Evolutionary conservation across 1,140 invertebrate genomes (phyloP), one percentile per base, ranked within the genome.

Genomic region (Drosophila ercepeae): DNA sequence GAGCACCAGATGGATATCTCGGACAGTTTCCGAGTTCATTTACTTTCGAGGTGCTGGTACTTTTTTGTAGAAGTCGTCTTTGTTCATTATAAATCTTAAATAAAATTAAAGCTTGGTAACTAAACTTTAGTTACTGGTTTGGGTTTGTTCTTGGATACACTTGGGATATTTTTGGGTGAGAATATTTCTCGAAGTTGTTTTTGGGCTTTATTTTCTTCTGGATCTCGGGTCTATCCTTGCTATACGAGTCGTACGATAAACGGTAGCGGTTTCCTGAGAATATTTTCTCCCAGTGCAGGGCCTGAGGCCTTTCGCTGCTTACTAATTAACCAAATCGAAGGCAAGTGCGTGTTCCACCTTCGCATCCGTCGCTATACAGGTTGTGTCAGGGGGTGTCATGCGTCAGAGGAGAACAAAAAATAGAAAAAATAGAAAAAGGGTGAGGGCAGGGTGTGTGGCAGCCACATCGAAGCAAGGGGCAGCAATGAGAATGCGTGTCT

Each of bases 401-500:
- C 79, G 81, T 84, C 60, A 84, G 81, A 44, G 81, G 45, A 4
- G 23, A 19, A 18, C 1, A 7, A 4, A 36, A n/a, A 41, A 41
- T 41, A 41, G 5, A 16, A 41, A 18, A 16, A 7, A 16, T 8
- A 29, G 27, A 41, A 41, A 8, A 2, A 1, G 27, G 8, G 3
- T 11, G 13, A 6, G 7, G 19, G n/a, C n/a, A n/a, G n/a, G n/a
- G n/a, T n/a, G n/a, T n/a, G n/a, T n/a, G 25, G 51, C 25, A 11
- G 32, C 4, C 25, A 6, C 29, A 19, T 14, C n/a, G 19, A 18
- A 3, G n/a, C 13, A 50, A n/a, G 9, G 57, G 46, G 50, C 59
- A 71, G 78, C 75, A 83, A 84, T 84, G 79, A 59, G 79, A 84
- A 63, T 84, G 79, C 81, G 79, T 84, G 58, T 72, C 81, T 78